These are phyloP conservation scores for Dendrocincla fuliginosa DNA, from an alignment of 2,797 vertebrate genomes.

Conservation along the genomic window DNA sequence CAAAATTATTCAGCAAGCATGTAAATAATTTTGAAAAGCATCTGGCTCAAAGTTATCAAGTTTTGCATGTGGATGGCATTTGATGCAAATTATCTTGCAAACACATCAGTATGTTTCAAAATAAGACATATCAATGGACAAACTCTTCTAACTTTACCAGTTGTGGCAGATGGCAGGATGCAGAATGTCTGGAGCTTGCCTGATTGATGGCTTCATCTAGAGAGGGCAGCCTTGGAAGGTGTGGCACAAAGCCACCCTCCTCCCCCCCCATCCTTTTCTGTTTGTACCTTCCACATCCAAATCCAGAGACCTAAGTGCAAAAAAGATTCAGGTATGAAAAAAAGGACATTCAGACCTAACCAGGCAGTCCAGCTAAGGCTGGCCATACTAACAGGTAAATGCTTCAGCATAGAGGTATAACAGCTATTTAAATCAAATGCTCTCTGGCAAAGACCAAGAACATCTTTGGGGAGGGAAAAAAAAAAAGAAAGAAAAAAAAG, in stretches of 20 bases:
- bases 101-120: not conserved
- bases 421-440: not conserved
- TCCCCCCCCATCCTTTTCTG: not conserved
- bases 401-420: not conserved
- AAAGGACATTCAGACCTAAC: not conserved
- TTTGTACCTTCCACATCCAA: not conserved
- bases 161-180: conserved; percentile 22
- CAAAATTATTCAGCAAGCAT: not conserved
- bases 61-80: not conserved
- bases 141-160: conserved; percentile 2
- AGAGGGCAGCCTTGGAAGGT: not conserved
- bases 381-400: not conserved
- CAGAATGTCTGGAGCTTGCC: not conserved
- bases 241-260: rapidly evolving
- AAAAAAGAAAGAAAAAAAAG: too few species aligned
- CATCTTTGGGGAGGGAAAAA: rapidly evolving
- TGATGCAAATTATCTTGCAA: not conserved
- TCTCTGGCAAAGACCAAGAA: not conserved
- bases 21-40: not conserved
- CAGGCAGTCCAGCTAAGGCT: not conserved
- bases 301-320: not conserved
- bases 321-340: not conserved
- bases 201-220: not conserved
- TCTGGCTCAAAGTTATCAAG: not conserved
- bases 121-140: not conserved